Evolutionary conservation across 2,888 invertebrate species (phyloP).

Genomic region (Acleris literana): DNA sequence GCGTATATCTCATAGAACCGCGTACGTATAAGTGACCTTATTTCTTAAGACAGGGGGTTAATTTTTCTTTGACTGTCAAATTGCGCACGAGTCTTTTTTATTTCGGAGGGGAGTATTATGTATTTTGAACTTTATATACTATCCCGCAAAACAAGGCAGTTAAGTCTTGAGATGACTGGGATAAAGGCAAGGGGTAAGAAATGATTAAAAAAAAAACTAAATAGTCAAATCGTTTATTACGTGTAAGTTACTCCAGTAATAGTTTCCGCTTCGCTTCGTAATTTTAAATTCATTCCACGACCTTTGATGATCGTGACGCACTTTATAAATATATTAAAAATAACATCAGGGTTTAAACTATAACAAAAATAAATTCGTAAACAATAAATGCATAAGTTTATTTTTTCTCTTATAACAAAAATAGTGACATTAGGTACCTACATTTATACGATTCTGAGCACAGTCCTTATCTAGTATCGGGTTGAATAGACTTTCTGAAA

Average conservation of each 20-base stretch:
- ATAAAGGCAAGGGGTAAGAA: too few relatives aligned
- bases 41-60: too few relatives aligned
- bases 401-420: constrained; percentile 58
- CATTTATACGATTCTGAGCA: constrained; percentile 58
- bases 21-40: too few relatives aligned
- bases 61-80: too few relatives aligned
- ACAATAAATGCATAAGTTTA: constrained; percentile 72
- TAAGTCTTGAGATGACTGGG: too few relatives aligned
- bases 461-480: constrained; percentile 43
- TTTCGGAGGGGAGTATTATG: too few relatives aligned
- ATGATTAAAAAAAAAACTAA: constrained; percentile 33
- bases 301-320: background rate
- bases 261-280: constrained; percentile 26
- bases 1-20: too few relatives aligned
- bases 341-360: constrained; percentile 53
- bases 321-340: constrained; percentile 47
- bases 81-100: too few relatives aligned
- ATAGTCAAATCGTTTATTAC: constrained; percentile 53
- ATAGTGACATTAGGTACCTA: constrained; percentile 57
- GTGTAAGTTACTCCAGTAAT: constrained; percentile 40
- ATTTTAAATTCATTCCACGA: too few relatives aligned
- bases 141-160: too few relatives aligned
- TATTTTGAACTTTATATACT: too few relatives aligned
- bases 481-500: too few relatives aligned
- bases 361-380: constrained; percentile 73